Conservation (phyloP, 2,797 vertebrate species). For the Thalassophryne amazonica region DNA sequence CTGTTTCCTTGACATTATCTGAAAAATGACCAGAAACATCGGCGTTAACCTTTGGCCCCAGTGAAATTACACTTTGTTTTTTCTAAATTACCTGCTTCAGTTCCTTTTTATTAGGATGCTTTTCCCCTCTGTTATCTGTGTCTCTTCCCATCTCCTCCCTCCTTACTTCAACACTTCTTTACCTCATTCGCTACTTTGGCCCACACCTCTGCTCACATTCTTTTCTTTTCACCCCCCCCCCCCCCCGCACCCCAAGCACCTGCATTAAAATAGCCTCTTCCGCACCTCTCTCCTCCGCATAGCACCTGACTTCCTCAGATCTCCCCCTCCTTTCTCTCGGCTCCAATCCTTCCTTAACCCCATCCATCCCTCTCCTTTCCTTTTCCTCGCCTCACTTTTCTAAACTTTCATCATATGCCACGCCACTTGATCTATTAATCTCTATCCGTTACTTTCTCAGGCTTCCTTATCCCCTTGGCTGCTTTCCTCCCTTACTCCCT, state of each 20-base stretch:
- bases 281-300: slow-evolving; percentile 16
- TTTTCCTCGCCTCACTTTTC: slow-evolving; percentile 35
- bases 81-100: too few species aligned
- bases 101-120: slow-evolving; percentile 8
- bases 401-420: slow-evolving; percentile 66
- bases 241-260: slow-evolving; percentile 36
- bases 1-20: too few species aligned
- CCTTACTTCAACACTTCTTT: not conserved
- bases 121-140: not conserved
- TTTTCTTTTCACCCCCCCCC: slow-evolving; percentile 27
- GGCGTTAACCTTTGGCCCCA: too few species aligned
- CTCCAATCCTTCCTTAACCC: slow-evolving; percentile 44
- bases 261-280: too few species aligned
- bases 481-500: slow-evolving; percentile 44
- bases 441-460: slow-evolving; percentile 43
- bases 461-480: slow-evolving; percentile 55
- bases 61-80: too few species aligned
- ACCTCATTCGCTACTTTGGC: slow-evolving; percentile 16
- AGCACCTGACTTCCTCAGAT: too few species aligned
- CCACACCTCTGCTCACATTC: not conserved
- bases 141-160: not conserved
- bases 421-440: slow-evolving; percentile 69
- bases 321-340: slow-evolving; percentile 8
- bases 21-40: too few species aligned
- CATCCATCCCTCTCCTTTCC: slow-evolving; percentile 34